Percentiles rank a stretch among this genome's conserved stretches.
Conservation (phyloP, 2,797 vertebrate species). For the Rhyacichthys aspro region DNA sequence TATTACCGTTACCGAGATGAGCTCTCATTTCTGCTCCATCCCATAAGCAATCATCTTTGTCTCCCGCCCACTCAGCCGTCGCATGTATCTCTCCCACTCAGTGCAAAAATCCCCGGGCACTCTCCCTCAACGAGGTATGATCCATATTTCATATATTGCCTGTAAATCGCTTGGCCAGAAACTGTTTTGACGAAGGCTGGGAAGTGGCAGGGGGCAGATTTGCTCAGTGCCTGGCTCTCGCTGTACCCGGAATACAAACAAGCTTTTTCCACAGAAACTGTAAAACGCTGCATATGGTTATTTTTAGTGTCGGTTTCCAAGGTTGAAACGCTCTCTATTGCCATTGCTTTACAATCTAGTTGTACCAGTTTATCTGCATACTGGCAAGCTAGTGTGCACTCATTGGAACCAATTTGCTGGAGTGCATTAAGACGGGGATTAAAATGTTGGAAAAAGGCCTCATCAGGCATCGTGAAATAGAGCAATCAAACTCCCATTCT, state of each 20-base stretch:
- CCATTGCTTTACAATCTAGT: conserved; percentile 53
- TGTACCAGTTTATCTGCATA: conserved; percentile 51
- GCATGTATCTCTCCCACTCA: conserved; percentile 54
- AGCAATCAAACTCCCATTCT: conserved; percentile 66
- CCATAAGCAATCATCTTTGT: conserved; percentile 72
- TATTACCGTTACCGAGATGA: conserved; percentile 45
- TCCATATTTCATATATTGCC: conserved; percentile 78
- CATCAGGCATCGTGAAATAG: conserved; percentile 53
- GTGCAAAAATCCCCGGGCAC: conserved; percentile 51
- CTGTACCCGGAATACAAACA: conserved; percentile 70
- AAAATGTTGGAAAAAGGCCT: conserved; percentile 64
- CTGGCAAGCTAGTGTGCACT: conserved; percentile 50
- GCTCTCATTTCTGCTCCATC: conserved; percentile 61
- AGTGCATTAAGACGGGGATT: conserved; percentile 68
- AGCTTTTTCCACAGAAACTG: conserved; percentile 35
- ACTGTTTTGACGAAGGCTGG: conserved; percentile 66
- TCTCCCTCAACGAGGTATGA: conserved; percentile 68
- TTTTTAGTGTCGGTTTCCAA: conserved; percentile 59
- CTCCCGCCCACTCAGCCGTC: conserved; percentile 58
- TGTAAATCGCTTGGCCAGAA: conserved; percentile 71
- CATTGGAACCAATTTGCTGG: conserved; percentile 65
- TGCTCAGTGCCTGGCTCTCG: conserved; percentile 57
- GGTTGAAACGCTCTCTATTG: conserved; percentile 60
- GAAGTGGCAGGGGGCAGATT: conserved; percentile 71
- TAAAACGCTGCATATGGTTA: conserved; percentile 51